These are phyloP conservation scores for Onychomys torridus DNA, from an alignment of 2,797 vertebrate genomes.

Conservation along the genomic window DNA sequence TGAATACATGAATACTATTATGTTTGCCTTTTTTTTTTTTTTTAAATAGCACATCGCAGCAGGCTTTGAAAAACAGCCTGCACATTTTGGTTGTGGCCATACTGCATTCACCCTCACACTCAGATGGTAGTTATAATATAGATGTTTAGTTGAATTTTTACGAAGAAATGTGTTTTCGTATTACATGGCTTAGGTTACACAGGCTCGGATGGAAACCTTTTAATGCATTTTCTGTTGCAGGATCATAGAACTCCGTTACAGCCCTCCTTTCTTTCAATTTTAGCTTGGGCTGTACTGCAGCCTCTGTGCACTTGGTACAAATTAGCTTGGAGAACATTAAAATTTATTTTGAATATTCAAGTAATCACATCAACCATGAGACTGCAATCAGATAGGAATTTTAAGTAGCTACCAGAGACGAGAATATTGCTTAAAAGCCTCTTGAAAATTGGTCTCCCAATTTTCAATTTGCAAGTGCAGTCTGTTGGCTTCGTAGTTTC, in stretches of 20 bases:
- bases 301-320: slow-evolving; percentile 52
- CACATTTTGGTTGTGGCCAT: background rate
- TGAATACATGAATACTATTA: slow-evolving; percentile 29
- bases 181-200: background rate
- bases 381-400: slow-evolving; percentile 71
- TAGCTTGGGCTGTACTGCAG: background rate
- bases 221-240: background rate
- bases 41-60: background rate
- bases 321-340: slow-evolving; percentile 66
- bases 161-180: slow-evolving; percentile 37
- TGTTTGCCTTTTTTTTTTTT: background rate
- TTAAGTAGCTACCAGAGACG: slow-evolving; percentile 60
- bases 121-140: slow-evolving; percentile 3
- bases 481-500: slow-evolving; percentile 3
- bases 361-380: slow-evolving; percentile 68
- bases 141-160: slow-evolving; percentile 1
- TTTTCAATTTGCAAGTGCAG: background rate
- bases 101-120: background rate
- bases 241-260: background rate
- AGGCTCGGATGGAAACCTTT: slow-evolving; percentile 24
- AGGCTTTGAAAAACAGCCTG: background rate
- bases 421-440: slow-evolving; percentile 64
- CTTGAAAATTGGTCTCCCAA: slow-evolving; percentile 39
- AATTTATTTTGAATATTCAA: slow-evolving; percentile 80
- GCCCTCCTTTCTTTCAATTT: slow-evolving; percentile 54